Evolutionary conservation across 2,888 invertebrate species (phyloP), one percentile per base, ranked within the genome.

Genomic region (Nomada fucata): DNA sequence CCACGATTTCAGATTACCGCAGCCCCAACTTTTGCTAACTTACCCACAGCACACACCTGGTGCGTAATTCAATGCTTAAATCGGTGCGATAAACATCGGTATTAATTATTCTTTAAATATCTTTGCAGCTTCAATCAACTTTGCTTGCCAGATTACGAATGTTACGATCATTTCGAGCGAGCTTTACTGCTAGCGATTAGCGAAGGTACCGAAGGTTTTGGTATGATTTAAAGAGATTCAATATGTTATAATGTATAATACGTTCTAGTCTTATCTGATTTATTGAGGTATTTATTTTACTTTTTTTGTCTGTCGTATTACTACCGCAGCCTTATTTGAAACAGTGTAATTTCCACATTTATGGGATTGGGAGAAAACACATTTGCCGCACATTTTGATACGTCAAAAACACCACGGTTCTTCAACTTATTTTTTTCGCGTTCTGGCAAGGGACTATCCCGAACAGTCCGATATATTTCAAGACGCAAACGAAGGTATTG

Each of bases 11-110:
- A 98, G 94, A 97, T 99, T 85, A 97, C 98, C 1, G 97, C 98
- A 11, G 97, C 98, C 69, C 97, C 98, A 0, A 97, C 97, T 36
- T 97, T 97, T 94, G 98, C 98, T 79, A 98, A 97, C 91, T 95
- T 99, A 90, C 98, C 98, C 61, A 98, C 98, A 2, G 98, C 98
- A 44, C 98, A 99, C 94, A 98, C 98, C 68, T 98, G 98, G 97
- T 97, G 94, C 93, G 61, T 29, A 47, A 23, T 18, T 36, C 36
- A 7, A 36, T 36, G 36, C 36, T 7, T 36, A 36, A 36, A 36
- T 7, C 36, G 36, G 7, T 36, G 36, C 36, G 9, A 9, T 7
- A 36, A 36, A 36, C 36, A 7, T 9, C n/a, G 20, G 2, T 1
- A 36, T 10, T 18, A 9, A 5, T 61, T 23, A n/a, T 44, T n/a